These are phyloP conservation scores for Tuta absoluta DNA, from an alignment of 2,888 invertebrate species.

Conservation along the genomic window DNA sequence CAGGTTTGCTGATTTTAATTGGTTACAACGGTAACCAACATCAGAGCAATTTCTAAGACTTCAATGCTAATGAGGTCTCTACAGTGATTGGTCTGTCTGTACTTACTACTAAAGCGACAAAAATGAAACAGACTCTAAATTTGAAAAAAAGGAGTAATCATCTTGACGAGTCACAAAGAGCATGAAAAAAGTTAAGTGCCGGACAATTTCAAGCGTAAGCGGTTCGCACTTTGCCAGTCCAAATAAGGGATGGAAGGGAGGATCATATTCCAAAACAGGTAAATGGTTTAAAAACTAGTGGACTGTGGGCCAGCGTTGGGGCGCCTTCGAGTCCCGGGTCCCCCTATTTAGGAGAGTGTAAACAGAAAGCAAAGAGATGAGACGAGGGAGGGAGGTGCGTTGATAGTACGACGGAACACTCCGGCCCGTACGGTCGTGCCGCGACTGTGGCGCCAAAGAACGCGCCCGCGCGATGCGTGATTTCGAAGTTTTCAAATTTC, in stretches of 20 bases:
- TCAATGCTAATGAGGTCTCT: not conserved
- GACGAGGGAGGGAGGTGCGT: slow-evolving; percentile 68
- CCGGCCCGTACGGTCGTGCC: slow-evolving; percentile 65
- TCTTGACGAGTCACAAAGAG: not conserved
- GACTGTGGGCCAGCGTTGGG: slow-evolving; percentile 54
- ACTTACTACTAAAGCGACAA: not conserved
- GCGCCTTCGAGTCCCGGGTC: slow-evolving; percentile 58
- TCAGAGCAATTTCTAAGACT: not conserved
- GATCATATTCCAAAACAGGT: slow-evolving; percentile 59
- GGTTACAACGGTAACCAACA: not conserved
- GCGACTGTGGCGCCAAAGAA: slow-evolving; percentile 42
- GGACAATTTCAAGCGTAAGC: slow-evolving; percentile 18
- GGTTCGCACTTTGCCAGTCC: slow-evolving; percentile 30
- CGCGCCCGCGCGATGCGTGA: slow-evolving; percentile 47
- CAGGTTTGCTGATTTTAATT: slow-evolving; percentile 45
- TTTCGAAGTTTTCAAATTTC: slow-evolving; percentile 61
- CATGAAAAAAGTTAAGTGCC: slow-evolving; percentile 22
- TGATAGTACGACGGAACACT: slow-evolving; percentile 72
- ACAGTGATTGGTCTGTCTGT: not conserved
- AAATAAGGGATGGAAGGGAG: too few relatives aligned
- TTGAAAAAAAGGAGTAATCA: not conserved
- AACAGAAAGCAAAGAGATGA: slow-evolving; percentile 49
- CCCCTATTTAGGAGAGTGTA: slow-evolving; percentile 73
- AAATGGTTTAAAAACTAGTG: slow-evolving; percentile 60
- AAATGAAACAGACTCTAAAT: not conserved